Evolutionary conservation across 2,113 vertebrate species (phyloP).

Genomic region (Pelusios castaneus): DNA sequence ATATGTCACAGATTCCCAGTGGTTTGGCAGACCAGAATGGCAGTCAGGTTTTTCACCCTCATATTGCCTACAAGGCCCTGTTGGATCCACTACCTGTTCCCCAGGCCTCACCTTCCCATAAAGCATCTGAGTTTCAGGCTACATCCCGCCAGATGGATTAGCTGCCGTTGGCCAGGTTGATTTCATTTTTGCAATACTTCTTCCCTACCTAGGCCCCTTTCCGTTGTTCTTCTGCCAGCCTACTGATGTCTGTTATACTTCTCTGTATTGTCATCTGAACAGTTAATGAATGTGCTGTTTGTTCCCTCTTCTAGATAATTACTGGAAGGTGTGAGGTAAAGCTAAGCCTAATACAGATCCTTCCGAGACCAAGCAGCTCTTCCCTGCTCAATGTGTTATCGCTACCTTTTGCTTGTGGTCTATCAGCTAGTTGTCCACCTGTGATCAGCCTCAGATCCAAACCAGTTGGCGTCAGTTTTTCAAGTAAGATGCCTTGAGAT

Average conservation of each 20-base stretch:
- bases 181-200: background rate
- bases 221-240: background rate
- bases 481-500: slow-evolving; percentile 53
- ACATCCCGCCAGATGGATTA: rapidly evolving
- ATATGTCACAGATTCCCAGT: background rate
- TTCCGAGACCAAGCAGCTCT: slow-evolving; percentile 27
- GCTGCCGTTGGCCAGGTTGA: background rate
- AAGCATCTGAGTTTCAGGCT: background rate
- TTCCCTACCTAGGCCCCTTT: background rate
- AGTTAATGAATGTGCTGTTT: slow-evolving; percentile 74
- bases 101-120: background rate
- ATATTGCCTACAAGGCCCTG: background rate
- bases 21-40: background rate
- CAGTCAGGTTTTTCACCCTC: background rate
- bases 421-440: slow-evolving; percentile 35
- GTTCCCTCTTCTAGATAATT: slow-evolving; percentile 66
- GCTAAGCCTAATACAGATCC: slow-evolving; percentile 32
- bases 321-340: slow-evolving; percentile 73
- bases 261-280: slow-evolving; percentile 67
- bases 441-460: slow-evolving; percentile 54
- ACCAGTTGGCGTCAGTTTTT: slow-evolving; percentile 66
- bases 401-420: slow-evolving; percentile 63
- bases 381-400: slow-evolving; percentile 56
- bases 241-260: slow-evolving; percentile 61
- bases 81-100: background rate